Conservation (phyloP, 1,140 invertebrate genomes). For the Epicauta chinensis region DNA sequence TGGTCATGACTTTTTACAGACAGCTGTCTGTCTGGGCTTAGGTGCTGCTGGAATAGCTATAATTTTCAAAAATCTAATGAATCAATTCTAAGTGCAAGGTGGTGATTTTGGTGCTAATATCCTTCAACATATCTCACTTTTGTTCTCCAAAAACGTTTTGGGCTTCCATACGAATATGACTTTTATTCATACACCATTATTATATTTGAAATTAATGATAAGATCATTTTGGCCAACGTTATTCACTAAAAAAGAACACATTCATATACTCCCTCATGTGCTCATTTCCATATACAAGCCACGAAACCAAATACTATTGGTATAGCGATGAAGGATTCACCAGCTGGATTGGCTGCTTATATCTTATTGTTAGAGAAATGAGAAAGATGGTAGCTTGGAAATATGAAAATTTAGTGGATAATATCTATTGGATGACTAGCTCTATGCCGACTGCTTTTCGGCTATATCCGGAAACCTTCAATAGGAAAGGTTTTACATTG, state of each 20-base stretch:
- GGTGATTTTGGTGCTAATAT: slow-evolving; percentile 75
- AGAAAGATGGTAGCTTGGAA: slow-evolving; percentile 10
- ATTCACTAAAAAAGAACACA: slow-evolving; percentile 49
- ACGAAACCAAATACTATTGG: slow-evolving; percentile 80
- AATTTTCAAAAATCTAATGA: slow-evolving; percentile 79
- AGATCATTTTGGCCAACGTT: slow-evolving; percentile 49
- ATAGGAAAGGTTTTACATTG: slow-evolving; percentile 30
- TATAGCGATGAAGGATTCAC: slow-evolving; percentile 53
- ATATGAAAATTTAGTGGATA: slow-evolving; percentile 60
- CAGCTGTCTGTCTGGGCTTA: slow-evolving; percentile 47
- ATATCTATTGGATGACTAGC: slow-evolving; percentile 66
- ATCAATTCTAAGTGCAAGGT: slow-evolving; percentile 77
- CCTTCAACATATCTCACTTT: slow-evolving; percentile 50
- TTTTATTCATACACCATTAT: slow-evolving; percentile 34
- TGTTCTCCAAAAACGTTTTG: slow-evolving; percentile 65
- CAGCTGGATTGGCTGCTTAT: slow-evolving; percentile 63
- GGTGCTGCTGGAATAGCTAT: slow-evolving; percentile 58
- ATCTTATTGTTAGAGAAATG: slow-evolving; percentile 57
- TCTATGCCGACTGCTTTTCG: slow-evolving; percentile 59
- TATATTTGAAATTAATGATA: slow-evolving; percentile 47
- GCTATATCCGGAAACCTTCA: slow-evolving; percentile 56
- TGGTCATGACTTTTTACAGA: slow-evolving; percentile 61
- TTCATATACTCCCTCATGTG: slow-evolving; percentile 50
- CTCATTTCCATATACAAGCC: slow-evolving; percentile 75
- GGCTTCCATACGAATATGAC: slow-evolving; percentile 67